Percentiles rank a stretch among this genome's conserved stretches.
These are phyloP conservation scores for Hippopotamus amphibius DNA, from an alignment of 2,113 vertebrate species.

Conservation along the genomic window DNA sequence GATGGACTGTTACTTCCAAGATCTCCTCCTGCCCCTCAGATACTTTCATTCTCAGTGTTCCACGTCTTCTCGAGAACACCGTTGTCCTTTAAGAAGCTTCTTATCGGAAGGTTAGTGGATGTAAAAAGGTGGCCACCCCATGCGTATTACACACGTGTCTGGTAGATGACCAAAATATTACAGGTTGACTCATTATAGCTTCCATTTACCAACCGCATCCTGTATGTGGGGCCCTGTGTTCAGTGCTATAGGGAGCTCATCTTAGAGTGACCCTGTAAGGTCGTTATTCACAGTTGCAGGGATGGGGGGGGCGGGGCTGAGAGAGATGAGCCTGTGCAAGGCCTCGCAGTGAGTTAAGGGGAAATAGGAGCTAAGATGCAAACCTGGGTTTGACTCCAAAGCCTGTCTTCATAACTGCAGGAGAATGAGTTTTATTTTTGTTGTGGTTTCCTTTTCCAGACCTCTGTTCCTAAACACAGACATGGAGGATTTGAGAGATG, in stretches of 20 bases:
- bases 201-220: not conserved
- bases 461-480: not conserved
- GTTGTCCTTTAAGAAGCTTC: constrained; percentile 17
- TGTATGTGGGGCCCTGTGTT: not conserved
- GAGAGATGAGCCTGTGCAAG: not conserved
- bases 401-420: not conserved
- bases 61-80: not conserved
- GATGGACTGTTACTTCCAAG: not conserved
- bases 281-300: not conserved
- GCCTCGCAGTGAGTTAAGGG: not conserved
- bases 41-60: not conserved
- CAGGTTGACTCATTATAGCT: not conserved
- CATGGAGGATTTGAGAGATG: not conserved
- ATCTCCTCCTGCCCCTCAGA: not conserved
- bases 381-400: not conserved
- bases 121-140: not conserved
- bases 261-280: not conserved
- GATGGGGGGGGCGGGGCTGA: not conserved
- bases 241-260: not conserved
- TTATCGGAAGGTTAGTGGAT: not conserved
- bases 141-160: not conserved
- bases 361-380: not conserved
- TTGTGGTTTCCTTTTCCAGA: not conserved
- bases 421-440: not conserved
- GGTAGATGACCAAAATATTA: not conserved